A percentile compares a stretch with the other conserved stretches of the same genome.
phyloP scores from a whole-genome alignment of 2,797 vertebrate genomes.

The Arrhamphus sclerolepis region DNA sequence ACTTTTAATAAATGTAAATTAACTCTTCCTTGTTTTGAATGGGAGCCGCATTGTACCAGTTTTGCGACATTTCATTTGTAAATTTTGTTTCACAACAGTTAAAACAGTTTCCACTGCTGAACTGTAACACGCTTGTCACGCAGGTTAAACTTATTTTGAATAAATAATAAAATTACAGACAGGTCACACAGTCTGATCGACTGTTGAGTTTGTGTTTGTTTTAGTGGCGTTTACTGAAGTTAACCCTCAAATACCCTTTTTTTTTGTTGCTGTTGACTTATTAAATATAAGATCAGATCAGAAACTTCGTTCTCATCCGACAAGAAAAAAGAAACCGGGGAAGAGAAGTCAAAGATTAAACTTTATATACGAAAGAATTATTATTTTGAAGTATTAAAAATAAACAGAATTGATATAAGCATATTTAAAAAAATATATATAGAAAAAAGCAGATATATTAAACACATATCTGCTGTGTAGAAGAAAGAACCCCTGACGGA shows the following conservation, averaged over 20 bases:
- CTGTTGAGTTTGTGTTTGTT: slow-evolving; percentile 1
- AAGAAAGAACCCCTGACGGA: too few relatives aligned
- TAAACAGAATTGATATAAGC: neutral
- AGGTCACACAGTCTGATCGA: neutral
- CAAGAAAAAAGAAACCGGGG: neutral
- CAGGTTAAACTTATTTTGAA: slow-evolving; percentile 52
- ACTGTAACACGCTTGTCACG: slow-evolving; percentile 33
- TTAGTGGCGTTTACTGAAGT: too few relatives aligned
- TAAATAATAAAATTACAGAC: slow-evolving; percentile 34
- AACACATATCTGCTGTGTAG: too few relatives aligned
- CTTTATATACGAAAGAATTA: neutral
- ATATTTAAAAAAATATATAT: too few relatives aligned
- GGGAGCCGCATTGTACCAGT: neutral
- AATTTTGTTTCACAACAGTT: slow-evolving; percentile 56
- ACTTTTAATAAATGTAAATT: slow-evolving; percentile 18
- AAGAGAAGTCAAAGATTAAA: neutral
- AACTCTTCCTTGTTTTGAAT: slow-evolving; percentile 19
- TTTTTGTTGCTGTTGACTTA: slow-evolving; percentile 1
- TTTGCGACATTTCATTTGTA: slow-evolving; percentile 56
- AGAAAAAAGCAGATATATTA: too few relatives aligned
- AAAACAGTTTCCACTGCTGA: slow-evolving; percentile 43
- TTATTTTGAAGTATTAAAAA: too few relatives aligned
- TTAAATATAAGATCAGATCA: too few relatives aligned
- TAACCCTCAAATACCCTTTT: neutral
- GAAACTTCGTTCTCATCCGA: too few relatives aligned